phyloP scores from a whole-genome alignment of 92 coral and sea anemone genomes.

The Zoanthus sansibaricus region DNA sequence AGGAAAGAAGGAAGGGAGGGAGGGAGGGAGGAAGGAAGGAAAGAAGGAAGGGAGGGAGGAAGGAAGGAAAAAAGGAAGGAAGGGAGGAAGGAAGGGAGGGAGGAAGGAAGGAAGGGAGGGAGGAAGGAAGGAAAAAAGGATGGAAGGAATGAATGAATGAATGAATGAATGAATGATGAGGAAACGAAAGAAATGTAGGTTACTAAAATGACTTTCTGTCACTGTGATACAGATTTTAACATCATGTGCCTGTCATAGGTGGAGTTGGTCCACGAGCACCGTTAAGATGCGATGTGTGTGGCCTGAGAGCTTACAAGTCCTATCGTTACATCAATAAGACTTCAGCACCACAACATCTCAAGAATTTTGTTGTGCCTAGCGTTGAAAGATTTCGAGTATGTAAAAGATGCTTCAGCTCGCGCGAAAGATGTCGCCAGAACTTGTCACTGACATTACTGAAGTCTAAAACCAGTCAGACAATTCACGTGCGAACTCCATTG shows the following conservation, averaged over 20 bases:
- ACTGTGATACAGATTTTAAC: no score
- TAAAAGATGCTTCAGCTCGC: constrained; percentile 91
- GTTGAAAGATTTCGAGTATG: constrained; percentile 90
- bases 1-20: no score
- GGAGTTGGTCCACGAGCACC: constrained; percentile 49
- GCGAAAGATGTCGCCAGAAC: constrained; percentile 92
- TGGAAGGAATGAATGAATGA: no score
- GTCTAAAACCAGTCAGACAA: constrained; percentile 83
- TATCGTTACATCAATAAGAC: constrained; percentile 91
- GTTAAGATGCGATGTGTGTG: constrained; percentile 94
- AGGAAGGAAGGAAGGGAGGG: no score
- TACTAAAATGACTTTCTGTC: no score
- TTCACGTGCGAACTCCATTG: constrained; percentile 90
- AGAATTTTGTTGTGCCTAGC: constrained; percentile 82
- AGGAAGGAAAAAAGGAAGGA: no score
- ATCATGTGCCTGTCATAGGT: neutral
- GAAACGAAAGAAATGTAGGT: no score
- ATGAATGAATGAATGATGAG: no score
- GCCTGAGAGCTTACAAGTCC: constrained; percentile 87
- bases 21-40: no score
- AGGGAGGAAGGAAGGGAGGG: no score
- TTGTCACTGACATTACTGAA: constrained; percentile 85
- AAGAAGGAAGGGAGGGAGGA: no score
- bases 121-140: no score
- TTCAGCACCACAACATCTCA: constrained; percentile 85